Percentiles rank a stretch among this genome's conserved stretches.
These are phyloP conservation scores for Sandelia bainsii DNA, from an alignment of 2,797 vertebrate species.

Conservation along the genomic window DNA sequence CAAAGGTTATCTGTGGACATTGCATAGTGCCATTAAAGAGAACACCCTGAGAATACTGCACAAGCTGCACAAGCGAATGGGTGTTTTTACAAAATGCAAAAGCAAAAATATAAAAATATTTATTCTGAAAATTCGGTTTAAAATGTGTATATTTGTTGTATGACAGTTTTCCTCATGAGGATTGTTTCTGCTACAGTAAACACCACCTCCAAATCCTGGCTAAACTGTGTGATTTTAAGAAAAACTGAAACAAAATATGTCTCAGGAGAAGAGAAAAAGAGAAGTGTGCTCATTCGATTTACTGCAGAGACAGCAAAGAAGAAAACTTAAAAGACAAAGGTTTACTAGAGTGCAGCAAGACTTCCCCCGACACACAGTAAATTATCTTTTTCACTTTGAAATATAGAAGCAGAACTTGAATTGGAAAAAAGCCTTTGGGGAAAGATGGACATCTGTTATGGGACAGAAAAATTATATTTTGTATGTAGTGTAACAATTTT, in stretches of 20 bases:
- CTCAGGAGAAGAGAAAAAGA: slow-evolving; percentile 70
- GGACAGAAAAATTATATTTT: background rate
- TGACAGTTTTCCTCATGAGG: slow-evolving; percentile 56
- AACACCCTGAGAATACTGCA: slow-evolving; percentile 28
- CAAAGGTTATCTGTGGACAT: slow-evolving; percentile 74
- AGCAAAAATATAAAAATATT: slow-evolving; percentile 18
- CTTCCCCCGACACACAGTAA: slow-evolving; percentile 71
- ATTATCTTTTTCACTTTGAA: slow-evolving; percentile 73
- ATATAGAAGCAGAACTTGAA: slow-evolving; percentile 59
- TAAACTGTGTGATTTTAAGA: slow-evolving; percentile 78
- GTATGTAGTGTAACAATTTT: background rate
- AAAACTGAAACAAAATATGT: slow-evolving; percentile 78
- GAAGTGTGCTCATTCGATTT: slow-evolving; percentile 76
- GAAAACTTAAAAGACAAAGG: slow-evolving; percentile 77
- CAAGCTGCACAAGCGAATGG: background rate
- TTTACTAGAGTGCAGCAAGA: slow-evolving; percentile 75
- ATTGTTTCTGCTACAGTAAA: slow-evolving; percentile 68
- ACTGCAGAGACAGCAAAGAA: slow-evolving; percentile 64
- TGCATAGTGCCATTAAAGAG: slow-evolving; percentile 48
- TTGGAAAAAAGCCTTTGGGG: slow-evolving; percentile 58
- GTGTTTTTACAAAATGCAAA: slow-evolving; percentile 4
- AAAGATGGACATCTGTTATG: slow-evolving; percentile 58
- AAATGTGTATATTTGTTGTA: slow-evolving; percentile 34
- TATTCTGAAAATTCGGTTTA: slow-evolving; percentile 12
- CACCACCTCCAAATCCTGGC: slow-evolving; percentile 68